Conservation (phyloP, 2,797 vertebrate genomes). For the Bufotes viridis region DNA sequence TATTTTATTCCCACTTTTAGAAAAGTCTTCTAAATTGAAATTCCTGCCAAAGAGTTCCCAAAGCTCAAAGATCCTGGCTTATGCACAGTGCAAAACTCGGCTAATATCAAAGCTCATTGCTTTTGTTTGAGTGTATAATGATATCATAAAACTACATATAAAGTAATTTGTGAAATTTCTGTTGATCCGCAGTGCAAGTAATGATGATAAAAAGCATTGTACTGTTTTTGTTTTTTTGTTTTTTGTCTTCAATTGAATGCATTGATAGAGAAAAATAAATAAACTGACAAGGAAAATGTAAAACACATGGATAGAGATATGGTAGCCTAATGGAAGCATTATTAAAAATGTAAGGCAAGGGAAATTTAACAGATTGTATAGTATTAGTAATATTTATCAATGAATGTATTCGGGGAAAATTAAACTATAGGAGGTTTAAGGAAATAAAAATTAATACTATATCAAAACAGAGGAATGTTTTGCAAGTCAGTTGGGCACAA, state of each 20-base stretch:
- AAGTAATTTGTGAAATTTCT: not conserved
- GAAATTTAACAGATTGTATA: too few relatives aligned
- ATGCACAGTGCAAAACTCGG: not conserved
- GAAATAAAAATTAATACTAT: too few relatives aligned
- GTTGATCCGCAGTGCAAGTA: not conserved
- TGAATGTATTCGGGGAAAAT: too few relatives aligned
- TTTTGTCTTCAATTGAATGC: not conserved
- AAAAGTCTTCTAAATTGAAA: not conserved
- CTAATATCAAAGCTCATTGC: not conserved
- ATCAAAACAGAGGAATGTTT: too few relatives aligned
- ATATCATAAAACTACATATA: not conserved
- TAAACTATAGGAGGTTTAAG: too few relatives aligned
- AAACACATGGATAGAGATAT: not conserved
- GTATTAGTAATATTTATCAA: too few relatives aligned
- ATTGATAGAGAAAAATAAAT: not conserved
- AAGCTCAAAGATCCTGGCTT: not conserved
- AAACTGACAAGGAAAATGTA: not conserved
- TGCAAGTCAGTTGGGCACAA: too few relatives aligned
- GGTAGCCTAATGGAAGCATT: too few relatives aligned
- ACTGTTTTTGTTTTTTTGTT: not conserved
- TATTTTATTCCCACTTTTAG: constrained; percentile 14
- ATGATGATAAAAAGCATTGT: not conserved
- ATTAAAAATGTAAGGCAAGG: too few relatives aligned
- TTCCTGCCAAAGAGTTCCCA: not conserved
- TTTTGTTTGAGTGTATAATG: not conserved